Evolutionary conservation across 2,888 invertebrate genomes (phyloP).

Genomic region (Iphiclides podalirius): DNA sequence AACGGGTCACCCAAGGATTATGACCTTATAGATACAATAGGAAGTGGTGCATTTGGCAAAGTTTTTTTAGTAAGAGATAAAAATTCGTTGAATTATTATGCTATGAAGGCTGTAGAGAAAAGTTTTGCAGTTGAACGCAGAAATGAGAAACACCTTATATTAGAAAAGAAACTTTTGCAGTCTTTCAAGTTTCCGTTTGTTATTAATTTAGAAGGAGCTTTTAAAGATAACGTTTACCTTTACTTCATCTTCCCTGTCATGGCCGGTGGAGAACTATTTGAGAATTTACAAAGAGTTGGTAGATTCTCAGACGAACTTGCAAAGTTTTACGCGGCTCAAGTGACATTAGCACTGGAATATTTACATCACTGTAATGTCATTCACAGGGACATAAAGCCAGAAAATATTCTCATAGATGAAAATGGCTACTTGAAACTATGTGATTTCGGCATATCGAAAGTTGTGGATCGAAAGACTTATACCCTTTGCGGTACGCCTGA

Average conservation of each 20-base stretch:
- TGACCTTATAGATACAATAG: conserved; percentile 87
- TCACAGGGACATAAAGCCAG: conserved; percentile 94
- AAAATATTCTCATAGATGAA: conserved; percentile 90
- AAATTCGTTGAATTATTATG: conserved; percentile 83
- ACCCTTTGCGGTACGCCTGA: conserved; percentile 97
- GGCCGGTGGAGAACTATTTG: conserved; percentile 92
- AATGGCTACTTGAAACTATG: conserved; percentile 90
- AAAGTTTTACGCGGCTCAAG: conserved; percentile 94
- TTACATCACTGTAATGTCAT: conserved; percentile 91
- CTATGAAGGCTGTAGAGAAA: conserved; percentile 95
- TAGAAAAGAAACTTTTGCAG: conserved; percentile 93
- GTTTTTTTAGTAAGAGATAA: conserved; percentile 88
- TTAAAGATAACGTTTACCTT: conserved; percentile 91
- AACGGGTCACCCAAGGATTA: conserved; percentile 78
- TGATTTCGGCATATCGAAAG: conserved; percentile 96
- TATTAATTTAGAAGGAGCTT: conserved; percentile 87
- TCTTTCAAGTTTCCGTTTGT: conserved; percentile 92
- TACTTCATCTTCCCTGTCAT: conserved; percentile 92
- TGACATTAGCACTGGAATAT: conserved; percentile 93
- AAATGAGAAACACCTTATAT: conserved; percentile 91
- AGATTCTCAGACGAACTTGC: conserved; percentile 86
- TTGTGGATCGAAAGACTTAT: conserved; percentile 87
- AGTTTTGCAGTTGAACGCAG: conserved; percentile 91
- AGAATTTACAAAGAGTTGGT: conserved; percentile 82
- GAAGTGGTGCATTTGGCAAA: conserved; percentile 93